Evolutionary conservation across 2,888 invertebrate species (phyloP).

Genomic region (Brachyopa scutellaris): DNA sequence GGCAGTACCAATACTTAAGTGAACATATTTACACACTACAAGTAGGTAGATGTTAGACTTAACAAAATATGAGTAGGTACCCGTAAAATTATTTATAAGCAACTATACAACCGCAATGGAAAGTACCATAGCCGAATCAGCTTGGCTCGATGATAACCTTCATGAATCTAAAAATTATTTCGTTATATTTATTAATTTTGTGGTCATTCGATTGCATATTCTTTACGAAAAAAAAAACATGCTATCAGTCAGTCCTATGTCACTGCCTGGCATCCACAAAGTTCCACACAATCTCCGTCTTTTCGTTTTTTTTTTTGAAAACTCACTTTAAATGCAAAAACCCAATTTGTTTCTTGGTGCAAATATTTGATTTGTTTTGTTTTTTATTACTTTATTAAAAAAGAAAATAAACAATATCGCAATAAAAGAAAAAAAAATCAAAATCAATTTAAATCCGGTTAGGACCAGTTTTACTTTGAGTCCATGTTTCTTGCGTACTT

Average conservation of each 20-base stretch:
- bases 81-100: background rate
- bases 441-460: conserved; percentile 16
- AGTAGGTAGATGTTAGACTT: no score
- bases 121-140: background rate
- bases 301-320: background rate
- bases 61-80: no score
- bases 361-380: conserved; percentile 1
- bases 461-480: background rate
- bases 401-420: background rate
- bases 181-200: background rate
- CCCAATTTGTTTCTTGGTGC: background rate
- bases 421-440: background rate
- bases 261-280: no score
- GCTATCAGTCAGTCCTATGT: no score
- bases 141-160: background rate
- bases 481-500: background rate
- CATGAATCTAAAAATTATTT: background rate
- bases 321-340: background rate
- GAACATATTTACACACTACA: no score
- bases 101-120: background rate
- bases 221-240: background rate
- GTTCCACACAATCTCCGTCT: no score
- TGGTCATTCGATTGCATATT: background rate
- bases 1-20: no score
- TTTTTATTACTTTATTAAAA: background rate